phyloP scores from a whole-genome alignment of 2,113 vertebrate genomes.

The Hyperopisus bebe region DNA sequence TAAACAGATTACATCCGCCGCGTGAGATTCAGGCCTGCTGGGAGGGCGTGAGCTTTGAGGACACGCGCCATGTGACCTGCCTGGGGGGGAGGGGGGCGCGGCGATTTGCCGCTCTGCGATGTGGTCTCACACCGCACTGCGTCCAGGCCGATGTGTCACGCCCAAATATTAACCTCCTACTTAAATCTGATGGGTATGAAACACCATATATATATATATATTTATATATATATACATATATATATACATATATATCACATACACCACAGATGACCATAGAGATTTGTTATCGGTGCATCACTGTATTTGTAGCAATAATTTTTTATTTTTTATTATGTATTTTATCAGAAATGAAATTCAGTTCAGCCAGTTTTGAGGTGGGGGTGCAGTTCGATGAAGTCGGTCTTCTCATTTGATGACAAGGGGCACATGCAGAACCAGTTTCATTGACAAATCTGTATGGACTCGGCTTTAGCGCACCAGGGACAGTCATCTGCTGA shows the following conservation, averaged over 20 bases:
- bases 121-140: neutral
- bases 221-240: neutral
- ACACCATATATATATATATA: neutral
- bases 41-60: neutral
- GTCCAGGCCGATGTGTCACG: neutral
- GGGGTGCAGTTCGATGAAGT: neutral
- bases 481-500: neutral
- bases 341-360: neutral
- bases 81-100: neutral
- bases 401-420: neutral
- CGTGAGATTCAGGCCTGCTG: neutral
- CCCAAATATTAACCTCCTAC: neutral
- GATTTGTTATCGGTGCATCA: neutral
- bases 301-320: neutral
- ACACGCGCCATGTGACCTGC: conserved; percentile 28
- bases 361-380: neutral
- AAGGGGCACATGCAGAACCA: neutral
- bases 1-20: conserved; percentile 20
- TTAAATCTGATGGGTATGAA: neutral
- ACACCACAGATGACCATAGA: neutral
- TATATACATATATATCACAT: neutral
- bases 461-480: neutral
- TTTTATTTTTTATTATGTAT: neutral
- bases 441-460: neutral
- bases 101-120: neutral